Evolutionary conservation across 2,888 invertebrate species (phyloP).

Genomic region (Apoderus coryli): DNA sequence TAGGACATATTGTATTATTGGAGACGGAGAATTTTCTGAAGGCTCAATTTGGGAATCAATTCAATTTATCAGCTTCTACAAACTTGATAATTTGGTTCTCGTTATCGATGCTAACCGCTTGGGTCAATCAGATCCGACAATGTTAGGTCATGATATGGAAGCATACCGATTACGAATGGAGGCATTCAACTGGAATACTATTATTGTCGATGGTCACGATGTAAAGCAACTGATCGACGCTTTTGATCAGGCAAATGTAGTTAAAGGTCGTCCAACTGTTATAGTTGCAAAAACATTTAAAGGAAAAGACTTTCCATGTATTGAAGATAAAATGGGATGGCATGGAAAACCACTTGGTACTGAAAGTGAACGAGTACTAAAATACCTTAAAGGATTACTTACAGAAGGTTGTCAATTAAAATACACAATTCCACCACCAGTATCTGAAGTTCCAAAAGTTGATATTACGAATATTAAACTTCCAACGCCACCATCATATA

Average conservation of each 20-base stretch:
- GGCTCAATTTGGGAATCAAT: constrained; percentile 97
- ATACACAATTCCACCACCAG: constrained; percentile 40
- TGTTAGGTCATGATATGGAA: constrained; percentile 79
- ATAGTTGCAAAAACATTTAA: constrained; percentile 92
- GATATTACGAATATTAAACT: constrained; percentile 56
- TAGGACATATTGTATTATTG: constrained; percentile 87
- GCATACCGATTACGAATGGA: constrained; percentile 69
- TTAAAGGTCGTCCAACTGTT: constrained; percentile 75
- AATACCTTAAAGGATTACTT: constrained; percentile 50
- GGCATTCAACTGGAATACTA: constrained; percentile 78
- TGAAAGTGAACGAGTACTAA: constrained; percentile 53
- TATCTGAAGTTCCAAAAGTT: constrained; percentile 51
- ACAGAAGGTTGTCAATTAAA: constrained; percentile 48
- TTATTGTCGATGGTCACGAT: constrained; percentile 93
- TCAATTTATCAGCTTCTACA: constrained; percentile 86
- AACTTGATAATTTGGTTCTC: constrained; percentile 89
- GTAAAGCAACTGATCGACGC: constrained; percentile 80
- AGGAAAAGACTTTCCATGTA: constrained; percentile 78
- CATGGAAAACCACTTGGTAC: constrained; percentile 92
- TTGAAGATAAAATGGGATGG: constrained; percentile 91
- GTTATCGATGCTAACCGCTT: constrained; percentile 94
- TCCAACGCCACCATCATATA: constrained; percentile 69
- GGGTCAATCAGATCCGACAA: constrained; percentile 92
- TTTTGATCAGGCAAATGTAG: constrained; percentile 60
- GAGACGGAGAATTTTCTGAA: constrained; percentile 97